Evolutionary conservation across 30 jellyfish, hydroid and myxozoan genomes (phyloP).

Genomic region (Cassiopea xamachana): DNA sequence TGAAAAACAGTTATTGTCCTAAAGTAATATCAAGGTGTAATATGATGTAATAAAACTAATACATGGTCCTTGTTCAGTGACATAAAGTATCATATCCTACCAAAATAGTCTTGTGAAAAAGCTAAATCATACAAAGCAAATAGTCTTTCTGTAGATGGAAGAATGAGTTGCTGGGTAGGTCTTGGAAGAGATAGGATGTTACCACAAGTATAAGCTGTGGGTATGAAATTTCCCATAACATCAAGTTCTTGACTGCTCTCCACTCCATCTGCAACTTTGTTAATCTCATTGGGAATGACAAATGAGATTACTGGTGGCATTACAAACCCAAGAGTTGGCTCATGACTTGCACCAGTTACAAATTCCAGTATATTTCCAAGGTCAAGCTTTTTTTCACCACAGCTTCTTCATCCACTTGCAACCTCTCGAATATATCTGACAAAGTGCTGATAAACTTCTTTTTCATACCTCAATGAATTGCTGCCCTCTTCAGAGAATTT

Average conservation of each 20-base stretch:
- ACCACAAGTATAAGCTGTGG: constrained; percentile 41
- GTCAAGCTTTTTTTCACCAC: no score
- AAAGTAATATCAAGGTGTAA: no score
- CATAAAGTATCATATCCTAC: background rate
- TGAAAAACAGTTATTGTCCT: no score
- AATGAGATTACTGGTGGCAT: constrained; percentile 27
- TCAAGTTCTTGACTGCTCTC: background rate
- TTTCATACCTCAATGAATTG: constrained; percentile 5
- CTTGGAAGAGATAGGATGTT: constrained; percentile 49
- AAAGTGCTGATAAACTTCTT: constrained; percentile 33
- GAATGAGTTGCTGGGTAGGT: constrained; percentile 7
- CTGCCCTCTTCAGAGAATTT: constrained; percentile 44
- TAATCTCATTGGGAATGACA: background rate
- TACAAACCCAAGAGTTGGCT: constrained; percentile 53
- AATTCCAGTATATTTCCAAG: constrained; percentile 19
- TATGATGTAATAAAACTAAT: no score
- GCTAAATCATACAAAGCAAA: constrained; percentile 25
- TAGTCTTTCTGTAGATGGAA: constrained; percentile 16
- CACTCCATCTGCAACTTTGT: constrained; percentile 13
- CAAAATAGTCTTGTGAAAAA: background rate
- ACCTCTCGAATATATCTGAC: constrained; percentile 22
- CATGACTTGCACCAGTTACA: constrained; percentile 64
- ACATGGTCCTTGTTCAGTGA: no score
- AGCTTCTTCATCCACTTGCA: constrained; percentile 44
- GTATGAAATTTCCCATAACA: constrained; percentile 8